Conservation (phyloP, 2,113 vertebrate genomes). For the Rynchops niger region DNA sequence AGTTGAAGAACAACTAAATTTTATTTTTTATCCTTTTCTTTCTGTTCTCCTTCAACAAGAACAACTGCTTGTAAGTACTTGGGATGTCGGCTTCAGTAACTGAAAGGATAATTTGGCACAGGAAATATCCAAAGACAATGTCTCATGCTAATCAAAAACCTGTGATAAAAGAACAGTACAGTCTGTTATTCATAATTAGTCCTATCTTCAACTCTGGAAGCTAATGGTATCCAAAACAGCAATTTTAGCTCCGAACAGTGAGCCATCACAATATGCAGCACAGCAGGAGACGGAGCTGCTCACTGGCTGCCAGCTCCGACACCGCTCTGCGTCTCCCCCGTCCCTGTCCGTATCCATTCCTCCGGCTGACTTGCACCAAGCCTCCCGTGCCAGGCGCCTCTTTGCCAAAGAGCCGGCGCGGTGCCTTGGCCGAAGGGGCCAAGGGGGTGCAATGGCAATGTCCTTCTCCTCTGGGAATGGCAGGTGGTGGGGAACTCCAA, state of each 20-base stretch:
- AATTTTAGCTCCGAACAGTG: neutral
- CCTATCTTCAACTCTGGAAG: neutral
- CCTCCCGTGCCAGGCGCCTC: rapidly evolving
- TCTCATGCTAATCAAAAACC: neutral
- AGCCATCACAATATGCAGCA: neutral
- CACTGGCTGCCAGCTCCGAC: neutral
- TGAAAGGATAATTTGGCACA: neutral
- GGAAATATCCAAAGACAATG: neutral
- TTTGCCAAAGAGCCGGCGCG: rapidly evolving
- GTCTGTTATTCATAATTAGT: neutral
- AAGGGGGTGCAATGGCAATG: rapidly evolving
- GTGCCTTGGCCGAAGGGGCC: neutral
- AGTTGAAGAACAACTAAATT: neutral
- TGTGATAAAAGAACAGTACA: neutral
- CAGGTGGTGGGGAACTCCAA: neutral
- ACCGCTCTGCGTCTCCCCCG: neutral
- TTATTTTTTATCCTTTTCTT: neutral
- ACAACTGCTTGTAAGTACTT: neutral
- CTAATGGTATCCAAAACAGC: neutral
- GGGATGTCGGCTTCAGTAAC: neutral
- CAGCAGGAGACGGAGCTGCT: neutral
- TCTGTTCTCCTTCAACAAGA: neutral
- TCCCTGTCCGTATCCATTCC: neutral
- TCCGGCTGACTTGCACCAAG: rapidly evolving
- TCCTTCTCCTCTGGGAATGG: neutral